Conservation (phyloP, 1,140 invertebrate genomes). For the Thaumetopoea pityocampa region DNA sequence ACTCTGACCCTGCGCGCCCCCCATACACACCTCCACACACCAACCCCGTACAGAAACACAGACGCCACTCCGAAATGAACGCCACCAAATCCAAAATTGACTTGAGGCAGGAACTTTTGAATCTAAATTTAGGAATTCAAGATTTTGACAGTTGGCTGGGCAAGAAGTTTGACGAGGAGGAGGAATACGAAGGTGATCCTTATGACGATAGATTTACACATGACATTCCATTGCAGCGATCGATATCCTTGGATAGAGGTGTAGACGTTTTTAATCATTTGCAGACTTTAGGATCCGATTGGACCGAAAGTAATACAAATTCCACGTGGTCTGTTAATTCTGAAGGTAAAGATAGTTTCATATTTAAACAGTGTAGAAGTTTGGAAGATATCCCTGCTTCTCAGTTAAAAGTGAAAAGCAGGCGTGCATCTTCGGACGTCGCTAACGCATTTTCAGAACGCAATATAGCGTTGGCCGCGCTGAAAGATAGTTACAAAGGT, state of each 20-base stretch:
- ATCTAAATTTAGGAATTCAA: constrained; percentile 37
- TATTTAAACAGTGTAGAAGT: constrained; percentile 48
- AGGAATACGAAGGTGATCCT: constrained; percentile 22
- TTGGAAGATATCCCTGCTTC: constrained; percentile 65
- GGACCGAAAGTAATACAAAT: constrained; percentile 28
- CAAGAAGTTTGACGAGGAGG: constrained; percentile 37
- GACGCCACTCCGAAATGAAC: constrained; percentile 42
- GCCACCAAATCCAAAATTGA: constrained; percentile 37
- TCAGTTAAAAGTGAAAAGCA: constrained; percentile 51
- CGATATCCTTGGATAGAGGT: constrained; percentile 59
- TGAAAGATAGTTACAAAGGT: constrained; percentile 53
- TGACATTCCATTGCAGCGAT: constrained; percentile 52
- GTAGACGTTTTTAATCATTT: constrained; percentile 56
- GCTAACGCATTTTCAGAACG: constrained; percentile 31
- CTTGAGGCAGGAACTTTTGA: constrained; percentile 51
- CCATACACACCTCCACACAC: constrained; percentile 15
- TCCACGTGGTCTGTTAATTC: constrained; percentile 50
- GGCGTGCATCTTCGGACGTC: constrained; percentile 51
- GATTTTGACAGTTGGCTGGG: constrained; percentile 62
- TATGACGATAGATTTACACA: constrained; percentile 40
- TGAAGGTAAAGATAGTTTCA: constrained; percentile 24
- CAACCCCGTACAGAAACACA: constrained; percentile 18
- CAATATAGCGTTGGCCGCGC: constrained; percentile 36
- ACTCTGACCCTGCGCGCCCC: constrained; percentile 42
- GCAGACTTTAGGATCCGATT: constrained; percentile 38